Evolutionary conservation across 1,140 invertebrate genomes (phyloP).

Genomic region (Drosophila murphyi): DNA sequence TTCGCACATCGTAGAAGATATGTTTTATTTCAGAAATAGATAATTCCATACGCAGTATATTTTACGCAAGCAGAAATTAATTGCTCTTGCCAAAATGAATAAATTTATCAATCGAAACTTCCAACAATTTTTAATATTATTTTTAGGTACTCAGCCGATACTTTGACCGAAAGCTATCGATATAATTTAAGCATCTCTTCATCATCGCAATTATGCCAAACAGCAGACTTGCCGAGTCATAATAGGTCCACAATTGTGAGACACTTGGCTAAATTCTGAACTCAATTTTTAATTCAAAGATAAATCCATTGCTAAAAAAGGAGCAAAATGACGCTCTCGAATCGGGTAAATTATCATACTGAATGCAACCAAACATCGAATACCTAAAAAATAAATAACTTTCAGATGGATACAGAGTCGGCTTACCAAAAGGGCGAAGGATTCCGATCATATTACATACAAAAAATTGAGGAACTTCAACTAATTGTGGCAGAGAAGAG

Average conservation of each 20-base stretch:
- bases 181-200: neutral
- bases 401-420: conserved; percentile 94
- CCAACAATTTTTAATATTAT: no score
- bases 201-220: neutral
- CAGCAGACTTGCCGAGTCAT: conserved; percentile 50
- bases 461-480: conserved; percentile 98
- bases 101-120: neutral
- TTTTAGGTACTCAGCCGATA: neutral
- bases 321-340: conserved; percentile 71
- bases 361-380: neutral
- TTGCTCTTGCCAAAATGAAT: no score
- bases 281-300: neutral
- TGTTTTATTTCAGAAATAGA: neutral
- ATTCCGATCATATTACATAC: conserved; percentile 97
- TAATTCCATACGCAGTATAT: neutral
- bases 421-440: conserved; percentile 89
- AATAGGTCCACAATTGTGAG: conserved; percentile 10
- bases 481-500: conserved; percentile 98
- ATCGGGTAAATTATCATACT: conserved; percentile 56
- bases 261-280: neutral
- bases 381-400: neutral
- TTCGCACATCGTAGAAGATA: neutral
- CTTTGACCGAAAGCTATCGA: neutral
- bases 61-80: neutral
- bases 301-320: neutral